Evolutionary conservation across 2,888 invertebrate genomes (phyloP), one percentile per base, ranked within the genome.

Genomic region (Ichneumoninae sp.): DNA sequence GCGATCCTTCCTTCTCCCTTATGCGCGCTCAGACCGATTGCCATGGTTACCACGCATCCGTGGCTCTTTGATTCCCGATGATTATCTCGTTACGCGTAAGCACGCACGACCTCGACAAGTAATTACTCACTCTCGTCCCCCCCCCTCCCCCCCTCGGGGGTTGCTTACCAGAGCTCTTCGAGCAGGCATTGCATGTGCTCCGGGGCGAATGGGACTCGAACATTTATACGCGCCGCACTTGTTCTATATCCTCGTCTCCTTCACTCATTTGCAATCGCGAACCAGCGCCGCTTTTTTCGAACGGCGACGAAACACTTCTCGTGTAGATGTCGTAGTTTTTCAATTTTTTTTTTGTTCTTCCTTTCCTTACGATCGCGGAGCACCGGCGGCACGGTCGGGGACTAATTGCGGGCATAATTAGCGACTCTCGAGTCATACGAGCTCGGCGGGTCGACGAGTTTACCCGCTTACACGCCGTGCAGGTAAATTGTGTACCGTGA

Each of bases 351-450:
- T 40, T 26, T 60, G 47, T 40, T 33, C 50, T 36, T 36, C 57
- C 62, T 50, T 74, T 10, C 74, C 47, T 79, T 80, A 79, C 87
- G 83, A 85, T 85, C 86, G 87, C 85, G 84, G 84, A 57, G 60
- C 70, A 66, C 47, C 13, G 50, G 52, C 19, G 47, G 54, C 71
- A 54, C 68, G 57, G 57, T 85, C 84, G 86, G 81, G 87, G 88
- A 89, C 90, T 91, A 91, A 91, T 91, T 91, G 91, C 91, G 88
- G 90, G 90, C 88, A 90, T 91, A 91, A 91, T 91, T 91, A 91
- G 90, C 90, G 88, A 89, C 89, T 90, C 87, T 71, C 66, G 75
- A 74, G 26, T 36, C 60, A 62, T 36, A 57, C 22, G 16, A 40
- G 36, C 68, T 47, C 77, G 50, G 40, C 30, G 40, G 60, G 36